Base-by-base conservation (phyloP, 2,888 invertebrate genomes). In the Epinotia ramella region DNA sequence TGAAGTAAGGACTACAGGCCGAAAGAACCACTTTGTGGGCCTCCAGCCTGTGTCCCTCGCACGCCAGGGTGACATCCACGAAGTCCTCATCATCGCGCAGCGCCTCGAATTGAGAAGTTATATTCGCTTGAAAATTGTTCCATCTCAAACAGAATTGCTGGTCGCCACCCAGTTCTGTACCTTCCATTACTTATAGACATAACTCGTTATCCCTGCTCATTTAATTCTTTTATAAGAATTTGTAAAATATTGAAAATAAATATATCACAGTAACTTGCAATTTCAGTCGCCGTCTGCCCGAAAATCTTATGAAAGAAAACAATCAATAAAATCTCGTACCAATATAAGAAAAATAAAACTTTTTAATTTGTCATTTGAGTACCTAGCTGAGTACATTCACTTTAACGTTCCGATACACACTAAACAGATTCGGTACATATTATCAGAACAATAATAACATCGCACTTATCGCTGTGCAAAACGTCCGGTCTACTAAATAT, bases 71-170 rank as follows among this genome's bases (percentile, higher is more conserved):
- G 89, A 97, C 97, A 95, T 97, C 97, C 88, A 97, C 97, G 95
- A 97, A 97, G 94, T 97, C 97, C 95, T 97, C 97, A 94, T 97
- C 97, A 95, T 97, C 96, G 90, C 97, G 95, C 87, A 97, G 95
- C 87, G 97, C 96, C 95, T 97, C 97, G 95, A 97, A 97, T 92
- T 97, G 97, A 91, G 97, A 96, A 88, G 97, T 97, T 91, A 97
- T 97, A 94, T 97, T 97, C 83, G 97, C 97, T 95, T 97, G 97
- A 95, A 97, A 97, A 95, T 97, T 97, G 95, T 97, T 97, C 97
- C 97, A 97, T 95, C 97, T 96, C 94, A 97, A 96, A 95, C 97
- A 97, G 95, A 97, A 97, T 95, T 97, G 97, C 95, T 97, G 97
- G 95, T 97, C 97, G 91, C 96, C 96, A 91, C 94, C 95, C 93